phyloP scores from a whole-genome alignment of 2,113 vertebrate genomes.

The Muscicapa adusta region DNA sequence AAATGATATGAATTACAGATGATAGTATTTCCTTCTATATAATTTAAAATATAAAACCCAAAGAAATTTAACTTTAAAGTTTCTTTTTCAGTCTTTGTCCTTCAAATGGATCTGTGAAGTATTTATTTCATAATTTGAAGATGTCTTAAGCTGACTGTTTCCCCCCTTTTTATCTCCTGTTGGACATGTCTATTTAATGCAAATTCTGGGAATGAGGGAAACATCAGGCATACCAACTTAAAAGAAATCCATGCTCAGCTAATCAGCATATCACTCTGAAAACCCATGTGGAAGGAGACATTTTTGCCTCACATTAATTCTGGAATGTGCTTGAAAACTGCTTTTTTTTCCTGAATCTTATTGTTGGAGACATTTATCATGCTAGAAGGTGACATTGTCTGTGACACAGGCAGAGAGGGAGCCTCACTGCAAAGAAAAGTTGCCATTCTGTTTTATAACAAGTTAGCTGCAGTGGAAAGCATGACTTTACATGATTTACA shows the following conservation, averaged over 20 bases:
- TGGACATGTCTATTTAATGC: constrained; percentile 13
- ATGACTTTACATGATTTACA: not conserved
- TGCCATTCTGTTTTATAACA: not conserved
- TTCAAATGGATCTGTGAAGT: not conserved
- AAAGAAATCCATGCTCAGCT: not conserved
- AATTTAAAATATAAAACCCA: not conserved
- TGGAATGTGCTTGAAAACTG: not conserved
- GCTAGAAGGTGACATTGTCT: not conserved
- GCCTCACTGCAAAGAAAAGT: not conserved
- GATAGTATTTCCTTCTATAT: not conserved
- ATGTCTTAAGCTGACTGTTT: not conserved
- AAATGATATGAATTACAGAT: constrained; percentile 25
- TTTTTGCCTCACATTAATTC: constrained; percentile 14
- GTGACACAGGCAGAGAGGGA: not conserved
- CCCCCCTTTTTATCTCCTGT: not conserved
- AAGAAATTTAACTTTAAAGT: not conserved
- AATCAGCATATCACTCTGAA: constrained; percentile 5
- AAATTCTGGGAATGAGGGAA: constrained; percentile 4
- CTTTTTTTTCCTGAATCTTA: not conserved
- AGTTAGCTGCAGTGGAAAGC: not conserved
- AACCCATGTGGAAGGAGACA: not conserved
- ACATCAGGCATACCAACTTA: not conserved
- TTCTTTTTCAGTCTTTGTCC: not conserved
- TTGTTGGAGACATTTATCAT: not conserved
- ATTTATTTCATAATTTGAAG: not conserved